These are phyloP conservation scores for Stegana nigrithorax DNA, from an alignment of 2,888 invertebrate genomes.

Conservation along the genomic window DNA sequence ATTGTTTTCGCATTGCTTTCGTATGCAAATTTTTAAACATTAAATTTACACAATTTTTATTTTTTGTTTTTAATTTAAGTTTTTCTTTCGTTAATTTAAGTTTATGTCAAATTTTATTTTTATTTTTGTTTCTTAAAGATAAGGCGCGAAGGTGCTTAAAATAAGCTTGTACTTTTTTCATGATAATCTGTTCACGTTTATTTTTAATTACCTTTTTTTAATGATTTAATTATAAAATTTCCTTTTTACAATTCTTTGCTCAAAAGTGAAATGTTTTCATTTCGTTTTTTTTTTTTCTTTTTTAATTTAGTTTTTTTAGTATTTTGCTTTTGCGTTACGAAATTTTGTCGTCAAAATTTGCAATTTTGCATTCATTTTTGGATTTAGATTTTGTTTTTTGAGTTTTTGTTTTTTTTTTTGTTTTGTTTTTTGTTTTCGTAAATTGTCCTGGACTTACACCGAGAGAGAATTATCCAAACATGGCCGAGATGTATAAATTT, in stretches of 20 bases:
- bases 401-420: slow-evolving; percentile 39
- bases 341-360: slow-evolving; percentile 63
- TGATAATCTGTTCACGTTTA: slow-evolving; percentile 68
- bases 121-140: slow-evolving; percentile 73
- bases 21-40: slow-evolving; percentile 1
- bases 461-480: slow-evolving; percentile 68
- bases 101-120: slow-evolving; percentile 45
- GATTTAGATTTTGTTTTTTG: slow-evolving; percentile 49
- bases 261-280: slow-evolving; percentile 48
- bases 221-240: slow-evolving; percentile 60
- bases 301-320: slow-evolving; percentile 31
- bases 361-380: slow-evolving; percentile 59
- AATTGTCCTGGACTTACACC: slow-evolving; percentile 66
- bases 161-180: slow-evolving; percentile 79
- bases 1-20: slow-evolving; percentile 20
- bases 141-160: slow-evolving; percentile 81
- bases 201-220: slow-evolving; percentile 68
- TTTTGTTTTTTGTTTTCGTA: slow-evolving; percentile 41
- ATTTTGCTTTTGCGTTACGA: slow-evolving; percentile 54
- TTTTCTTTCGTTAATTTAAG: slow-evolving; percentile 48
- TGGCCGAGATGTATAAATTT: slow-evolving; percentile 65
- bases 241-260: slow-evolving; percentile 26
- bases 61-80: slow-evolving; percentile 43
- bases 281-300: slow-evolving; percentile 33
- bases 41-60: slow-evolving; percentile 47